Evolutionary conservation across 37 sponge, comb jelly and placozoan genomes (phyloP).

Genomic region (Halisarca cf. caerulea): DNA sequence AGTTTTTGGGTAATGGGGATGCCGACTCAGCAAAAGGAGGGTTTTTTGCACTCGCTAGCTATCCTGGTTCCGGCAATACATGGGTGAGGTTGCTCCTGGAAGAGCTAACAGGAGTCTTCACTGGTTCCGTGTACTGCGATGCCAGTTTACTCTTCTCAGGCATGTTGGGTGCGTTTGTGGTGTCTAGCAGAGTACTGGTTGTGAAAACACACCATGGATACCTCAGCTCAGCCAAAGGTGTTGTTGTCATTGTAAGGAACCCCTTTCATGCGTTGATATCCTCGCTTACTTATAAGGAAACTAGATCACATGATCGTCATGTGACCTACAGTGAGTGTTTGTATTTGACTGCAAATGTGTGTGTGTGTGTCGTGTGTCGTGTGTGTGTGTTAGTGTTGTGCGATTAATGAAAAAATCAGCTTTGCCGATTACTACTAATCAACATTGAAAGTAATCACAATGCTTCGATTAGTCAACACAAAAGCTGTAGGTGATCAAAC

Average conservation of each 20-base stretch:
- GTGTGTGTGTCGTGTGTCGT: no score
- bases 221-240: no score
- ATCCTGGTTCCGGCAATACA: conserved; percentile 20
- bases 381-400: no score
- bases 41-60: not conserved
- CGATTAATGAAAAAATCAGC: no score
- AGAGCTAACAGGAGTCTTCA: conserved; percentile 8
- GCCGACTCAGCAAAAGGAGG: no score
- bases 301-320: not conserved
- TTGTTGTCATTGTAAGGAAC: conserved; percentile 2
- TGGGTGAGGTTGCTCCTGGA: conserved; percentile 20
- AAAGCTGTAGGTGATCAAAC: no score
- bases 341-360: not conserved
- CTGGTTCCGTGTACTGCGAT: conserved; percentile 14
- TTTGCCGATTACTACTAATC: no score
- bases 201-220: not conserved
- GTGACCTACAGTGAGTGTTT: not conserved
- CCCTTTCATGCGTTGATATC: conserved; percentile 20
- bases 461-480: no score
- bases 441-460: no score
- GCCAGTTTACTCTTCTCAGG: not conserved
- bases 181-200: not conserved
- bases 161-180: not conserved
- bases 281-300: not conserved
- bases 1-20: not conserved